Conservation (phyloP, 2,113 vertebrate genomes). For the Daubentonia madagascariensis region DNA sequence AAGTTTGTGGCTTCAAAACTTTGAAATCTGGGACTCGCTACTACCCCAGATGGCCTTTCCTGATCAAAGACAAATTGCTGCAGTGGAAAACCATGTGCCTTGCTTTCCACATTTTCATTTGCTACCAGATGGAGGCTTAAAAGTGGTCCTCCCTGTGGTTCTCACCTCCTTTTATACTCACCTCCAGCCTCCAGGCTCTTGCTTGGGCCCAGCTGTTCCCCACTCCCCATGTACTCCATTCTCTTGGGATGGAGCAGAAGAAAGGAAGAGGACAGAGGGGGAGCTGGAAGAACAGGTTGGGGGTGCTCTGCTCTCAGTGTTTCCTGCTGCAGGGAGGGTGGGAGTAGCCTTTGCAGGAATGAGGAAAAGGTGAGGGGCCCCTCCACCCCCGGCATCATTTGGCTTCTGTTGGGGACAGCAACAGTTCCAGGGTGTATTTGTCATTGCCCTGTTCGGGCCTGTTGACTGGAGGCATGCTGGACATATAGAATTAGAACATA, state of each 20-base stretch:
- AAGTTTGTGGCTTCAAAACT: neutral
- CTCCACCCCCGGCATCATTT: neutral
- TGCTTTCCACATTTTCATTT: neutral
- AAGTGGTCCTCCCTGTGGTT: neutral
- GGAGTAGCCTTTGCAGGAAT: neutral
- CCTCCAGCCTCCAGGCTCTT: neutral
- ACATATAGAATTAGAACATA: neutral
- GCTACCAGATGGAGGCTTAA: neutral
- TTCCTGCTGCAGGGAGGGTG: neutral
- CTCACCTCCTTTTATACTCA: neutral
- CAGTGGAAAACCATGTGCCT: neutral
- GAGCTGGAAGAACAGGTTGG: neutral
- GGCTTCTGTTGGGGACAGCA: neutral
- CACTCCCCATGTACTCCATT: neutral
- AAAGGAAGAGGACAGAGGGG: too few relatives aligned
- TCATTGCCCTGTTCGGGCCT: neutral
- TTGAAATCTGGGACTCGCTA: neutral
- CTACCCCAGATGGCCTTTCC: neutral
- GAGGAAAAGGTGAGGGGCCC: neutral
- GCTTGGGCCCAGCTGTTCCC: neutral
- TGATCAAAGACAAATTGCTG: neutral
- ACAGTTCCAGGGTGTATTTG: neutral
- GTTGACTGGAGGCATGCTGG: neutral
- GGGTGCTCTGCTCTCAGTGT: neutral
- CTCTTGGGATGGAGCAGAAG: neutral